These are phyloP conservation scores for Hoplodrina blanda DNA, from an alignment of 2,888 invertebrate genomes.

Conservation along the genomic window DNA sequence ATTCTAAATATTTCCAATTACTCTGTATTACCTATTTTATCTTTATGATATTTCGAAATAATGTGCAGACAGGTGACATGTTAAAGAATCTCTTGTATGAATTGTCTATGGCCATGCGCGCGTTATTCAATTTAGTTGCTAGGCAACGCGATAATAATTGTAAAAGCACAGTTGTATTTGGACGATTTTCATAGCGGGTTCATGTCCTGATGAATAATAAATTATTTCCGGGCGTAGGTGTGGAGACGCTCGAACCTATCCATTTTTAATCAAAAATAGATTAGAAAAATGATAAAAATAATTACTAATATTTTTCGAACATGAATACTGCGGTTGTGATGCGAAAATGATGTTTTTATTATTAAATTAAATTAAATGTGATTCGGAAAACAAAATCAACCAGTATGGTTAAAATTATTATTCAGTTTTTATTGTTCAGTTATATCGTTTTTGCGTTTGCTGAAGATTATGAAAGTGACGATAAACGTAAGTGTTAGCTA, in stretches of 20 bases:
- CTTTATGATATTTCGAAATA: too few species aligned
- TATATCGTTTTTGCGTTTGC: slow-evolving; percentile 67
- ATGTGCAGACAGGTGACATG: background rate
- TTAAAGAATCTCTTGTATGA: slow-evolving; percentile 10
- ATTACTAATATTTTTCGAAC: slow-evolving; percentile 4
- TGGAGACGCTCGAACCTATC: slow-evolving; percentile 6
- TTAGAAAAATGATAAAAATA: slow-evolving; percentile 13
- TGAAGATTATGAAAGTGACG: slow-evolving; percentile 79
- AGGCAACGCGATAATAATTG: slow-evolving; percentile 78
- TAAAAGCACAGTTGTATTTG: slow-evolving; percentile 77
- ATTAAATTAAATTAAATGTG: slow-evolving; percentile 34
- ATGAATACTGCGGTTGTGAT: slow-evolving; percentile 11
- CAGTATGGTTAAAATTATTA: slow-evolving; percentile 68
- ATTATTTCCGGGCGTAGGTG: slow-evolving; percentile 34
- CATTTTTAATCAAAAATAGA: slow-evolving; percentile 1
- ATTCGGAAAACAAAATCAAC: slow-evolving; percentile 40
- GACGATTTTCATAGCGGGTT: slow-evolving; percentile 54
- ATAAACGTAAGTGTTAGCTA: slow-evolving; percentile 74
- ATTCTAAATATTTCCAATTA: too few species aligned
- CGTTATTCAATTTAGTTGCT: slow-evolving; percentile 87
- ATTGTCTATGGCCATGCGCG: slow-evolving; percentile 75
- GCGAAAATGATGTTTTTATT: slow-evolving; percentile 37
- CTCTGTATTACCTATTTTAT: background rate
- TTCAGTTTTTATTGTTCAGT: slow-evolving; percentile 67
- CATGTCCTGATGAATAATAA: slow-evolving; percentile 56